phyloP scores from a whole-genome alignment of 1,140 invertebrate genomes.

The Drosophila novamexicana region DNA sequence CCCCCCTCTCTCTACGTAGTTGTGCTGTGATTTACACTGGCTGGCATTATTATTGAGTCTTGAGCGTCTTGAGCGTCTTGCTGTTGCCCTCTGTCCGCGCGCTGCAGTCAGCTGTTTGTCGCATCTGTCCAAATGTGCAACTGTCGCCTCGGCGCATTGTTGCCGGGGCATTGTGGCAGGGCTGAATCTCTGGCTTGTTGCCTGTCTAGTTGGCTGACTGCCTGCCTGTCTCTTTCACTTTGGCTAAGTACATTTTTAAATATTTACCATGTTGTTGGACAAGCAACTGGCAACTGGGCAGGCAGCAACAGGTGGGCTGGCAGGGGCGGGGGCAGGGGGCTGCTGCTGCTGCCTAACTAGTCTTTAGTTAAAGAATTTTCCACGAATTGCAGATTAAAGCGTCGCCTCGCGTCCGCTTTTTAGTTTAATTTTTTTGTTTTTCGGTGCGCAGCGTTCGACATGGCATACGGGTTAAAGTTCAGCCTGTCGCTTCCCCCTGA shows the following conservation, averaged over 20 bases:
- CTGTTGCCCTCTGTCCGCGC: not conserved
- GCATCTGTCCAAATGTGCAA: constrained; percentile 68
- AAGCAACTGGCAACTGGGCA: constrained; percentile 52
- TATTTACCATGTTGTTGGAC: constrained; percentile 74
- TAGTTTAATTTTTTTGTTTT: constrained; percentile 26
- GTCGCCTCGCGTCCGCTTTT: constrained; percentile 48
- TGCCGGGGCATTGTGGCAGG: not conserved
- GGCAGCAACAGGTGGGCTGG: constrained; percentile 11
- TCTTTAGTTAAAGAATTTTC: constrained; percentile 67
- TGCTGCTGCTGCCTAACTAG: constrained; percentile 48
- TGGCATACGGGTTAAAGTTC: constrained; percentile 73
- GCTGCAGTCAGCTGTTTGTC: constrained; percentile 70
- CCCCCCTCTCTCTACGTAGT: not conserved
- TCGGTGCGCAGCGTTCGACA: constrained; percentile 22
- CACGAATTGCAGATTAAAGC: constrained; percentile 82
- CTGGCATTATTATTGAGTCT: constrained; percentile 77
- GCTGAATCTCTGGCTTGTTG: constrained; percentile 13
- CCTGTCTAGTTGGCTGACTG: constrained; percentile 47
- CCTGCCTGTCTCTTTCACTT: constrained; percentile 80
- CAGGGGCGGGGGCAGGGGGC: not conserved
- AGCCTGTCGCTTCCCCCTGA: constrained; percentile 52
- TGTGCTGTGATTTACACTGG: constrained; percentile 64
- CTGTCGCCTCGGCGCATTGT: constrained; percentile 70
- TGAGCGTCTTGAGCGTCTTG: constrained; percentile 36
- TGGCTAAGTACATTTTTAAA: constrained; percentile 82